Conservation (phyloP, 2,888 invertebrate genomes). For the Conus canariensis region DNA sequence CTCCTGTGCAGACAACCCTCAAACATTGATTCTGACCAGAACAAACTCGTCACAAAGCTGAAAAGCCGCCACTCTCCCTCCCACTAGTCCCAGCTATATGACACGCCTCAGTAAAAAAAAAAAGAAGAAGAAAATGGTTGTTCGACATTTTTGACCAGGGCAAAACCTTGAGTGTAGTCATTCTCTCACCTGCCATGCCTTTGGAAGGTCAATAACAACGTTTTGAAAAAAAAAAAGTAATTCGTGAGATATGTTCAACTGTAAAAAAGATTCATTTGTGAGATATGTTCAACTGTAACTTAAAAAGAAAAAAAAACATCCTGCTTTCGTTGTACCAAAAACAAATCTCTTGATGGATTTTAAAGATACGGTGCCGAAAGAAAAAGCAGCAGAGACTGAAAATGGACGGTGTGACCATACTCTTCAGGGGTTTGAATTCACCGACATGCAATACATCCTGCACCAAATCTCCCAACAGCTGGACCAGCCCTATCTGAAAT, state of each 20-base stretch:
- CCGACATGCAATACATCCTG: constrained; percentile 46
- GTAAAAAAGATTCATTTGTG: too few relatives aligned
- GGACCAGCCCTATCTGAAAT: constrained; percentile 45
- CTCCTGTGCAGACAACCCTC: neutral
- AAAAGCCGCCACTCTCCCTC: neutral
- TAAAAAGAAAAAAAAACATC: neutral
- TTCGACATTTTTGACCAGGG: too few relatives aligned
- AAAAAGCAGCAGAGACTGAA: neutral
- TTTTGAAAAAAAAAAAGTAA: too few relatives aligned
- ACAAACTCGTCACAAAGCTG: neutral
- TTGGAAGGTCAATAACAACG: too few relatives aligned
- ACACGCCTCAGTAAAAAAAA: too few relatives aligned
- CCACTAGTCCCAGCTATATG: too few relatives aligned
- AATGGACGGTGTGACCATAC: neutral
- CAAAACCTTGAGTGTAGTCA: too few relatives aligned
- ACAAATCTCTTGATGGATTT: neutral
- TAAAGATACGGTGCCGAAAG: neutral
- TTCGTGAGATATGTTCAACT: too few relatives aligned
- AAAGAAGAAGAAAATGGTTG: too few relatives aligned
- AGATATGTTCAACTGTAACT: too few relatives aligned
- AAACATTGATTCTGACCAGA: neutral
- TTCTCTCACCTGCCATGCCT: too few relatives aligned
- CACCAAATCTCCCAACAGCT: constrained; percentile 41
- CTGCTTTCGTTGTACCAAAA: too few relatives aligned
- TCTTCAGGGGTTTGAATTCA: constrained; percentile 41